A percentile compares a stretch with the other conserved stretches of the same genome.
phyloP scores from a whole-genome alignment of 2,113 vertebrate species.

The Chunga burmeisteri region DNA sequence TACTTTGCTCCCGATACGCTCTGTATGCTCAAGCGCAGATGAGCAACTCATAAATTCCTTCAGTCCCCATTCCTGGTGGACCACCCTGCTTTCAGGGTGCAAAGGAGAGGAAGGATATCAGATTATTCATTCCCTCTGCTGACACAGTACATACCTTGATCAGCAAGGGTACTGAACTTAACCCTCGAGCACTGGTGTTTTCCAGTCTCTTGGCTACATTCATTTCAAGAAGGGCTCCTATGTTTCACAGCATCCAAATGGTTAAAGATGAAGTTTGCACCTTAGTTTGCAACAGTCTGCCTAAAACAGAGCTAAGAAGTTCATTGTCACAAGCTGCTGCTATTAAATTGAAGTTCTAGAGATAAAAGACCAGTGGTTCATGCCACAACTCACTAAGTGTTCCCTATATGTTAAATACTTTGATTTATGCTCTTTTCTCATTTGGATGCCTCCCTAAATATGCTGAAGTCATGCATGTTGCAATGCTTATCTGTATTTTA shows the following conservation, averaged over 20 bases:
- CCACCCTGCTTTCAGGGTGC: not conserved
- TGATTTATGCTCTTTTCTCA: constrained; percentile 27
- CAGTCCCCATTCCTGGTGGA: not conserved
- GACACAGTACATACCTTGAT: not conserved
- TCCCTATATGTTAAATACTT: not conserved
- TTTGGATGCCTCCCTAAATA: constrained; percentile 42
- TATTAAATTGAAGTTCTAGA: not conserved
- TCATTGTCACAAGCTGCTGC: not conserved
- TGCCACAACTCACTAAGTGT: not conserved
- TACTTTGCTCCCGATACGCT: not conserved
- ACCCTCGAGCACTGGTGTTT: not conserved
- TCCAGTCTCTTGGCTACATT: not conserved
- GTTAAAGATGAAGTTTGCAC: not conserved
- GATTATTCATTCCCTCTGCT: not conserved
- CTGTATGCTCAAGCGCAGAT: not conserved
- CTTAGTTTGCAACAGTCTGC: not conserved
- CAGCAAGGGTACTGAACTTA: not conserved
- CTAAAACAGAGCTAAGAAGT: not conserved
- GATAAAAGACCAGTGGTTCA: not conserved
- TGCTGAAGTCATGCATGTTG: constrained; percentile 43
- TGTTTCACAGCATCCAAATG: constrained; percentile 23
- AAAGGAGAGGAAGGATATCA: not conserved
- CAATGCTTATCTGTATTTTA: constrained; percentile 12
- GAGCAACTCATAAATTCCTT: not conserved
- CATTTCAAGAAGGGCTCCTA: not conserved